These are phyloP conservation scores for Vulpes vulpes DNA, from an alignment of 2,113 vertebrate genomes.

Conservation along the genomic window DNA sequence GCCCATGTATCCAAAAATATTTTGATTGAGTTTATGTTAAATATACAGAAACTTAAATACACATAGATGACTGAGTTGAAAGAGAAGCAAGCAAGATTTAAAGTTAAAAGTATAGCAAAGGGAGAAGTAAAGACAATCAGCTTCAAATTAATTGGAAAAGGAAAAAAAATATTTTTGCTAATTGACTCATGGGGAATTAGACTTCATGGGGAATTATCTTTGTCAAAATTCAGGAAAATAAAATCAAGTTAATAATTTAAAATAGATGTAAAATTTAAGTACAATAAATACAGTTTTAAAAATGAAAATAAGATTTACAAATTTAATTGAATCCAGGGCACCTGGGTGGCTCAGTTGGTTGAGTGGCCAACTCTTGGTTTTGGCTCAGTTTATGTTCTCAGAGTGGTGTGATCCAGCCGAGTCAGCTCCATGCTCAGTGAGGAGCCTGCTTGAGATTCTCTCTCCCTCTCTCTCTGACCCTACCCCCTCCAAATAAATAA, in stretches of 20 bases:
- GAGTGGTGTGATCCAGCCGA: too few species aligned
- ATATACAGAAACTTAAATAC: background rate
- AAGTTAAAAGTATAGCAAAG: background rate
- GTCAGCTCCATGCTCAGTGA: too few species aligned
- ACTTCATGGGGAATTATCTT: background rate
- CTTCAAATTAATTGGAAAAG: background rate
- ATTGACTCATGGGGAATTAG: background rate
- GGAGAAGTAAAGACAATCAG: background rate
- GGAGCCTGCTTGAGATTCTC: too few species aligned
- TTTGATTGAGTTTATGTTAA: background rate
- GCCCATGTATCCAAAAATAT: background rate
- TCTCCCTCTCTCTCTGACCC: too few species aligned
- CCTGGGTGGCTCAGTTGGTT: too few species aligned
- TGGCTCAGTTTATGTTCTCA: too few species aligned
- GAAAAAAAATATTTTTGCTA: background rate
- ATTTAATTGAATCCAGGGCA: background rate
- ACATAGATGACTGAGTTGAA: background rate
- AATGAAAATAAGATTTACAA: background rate
- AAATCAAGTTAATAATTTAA: background rate
- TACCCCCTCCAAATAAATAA: too few species aligned
- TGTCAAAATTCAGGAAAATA: background rate
- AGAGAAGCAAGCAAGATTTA: background rate
- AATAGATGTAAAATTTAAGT: background rate
- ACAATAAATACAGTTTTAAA: background rate
- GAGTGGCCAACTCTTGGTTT: too few species aligned